Base-by-base conservation (phyloP, 1,140 invertebrate species). In the Caenorhabditis remanei region DNA sequence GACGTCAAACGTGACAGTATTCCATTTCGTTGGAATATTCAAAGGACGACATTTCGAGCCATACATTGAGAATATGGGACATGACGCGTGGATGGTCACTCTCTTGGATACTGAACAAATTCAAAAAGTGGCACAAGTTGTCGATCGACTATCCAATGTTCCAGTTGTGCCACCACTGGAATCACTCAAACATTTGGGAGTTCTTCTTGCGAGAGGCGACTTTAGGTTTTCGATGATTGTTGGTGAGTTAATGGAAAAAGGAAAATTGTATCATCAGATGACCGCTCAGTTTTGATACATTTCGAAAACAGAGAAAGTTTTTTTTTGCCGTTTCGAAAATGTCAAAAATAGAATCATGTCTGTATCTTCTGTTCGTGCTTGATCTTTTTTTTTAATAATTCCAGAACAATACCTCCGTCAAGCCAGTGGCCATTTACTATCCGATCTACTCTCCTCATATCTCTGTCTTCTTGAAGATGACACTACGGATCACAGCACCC, bases 161-260 rank as follows among this genome's bases (percentile, higher is more conserved):
- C 88, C 88, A 56, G 84, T 89, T 19, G 88, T 89, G 4, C 88
- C 88, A 16, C 88, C 88, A 21, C 61, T 89, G 82, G 87, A 89
- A 41, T 89, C 87, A 7, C 56, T 89, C 43, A 85, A 87, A 21
- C 88, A 89, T 67, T 24, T 89, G 58, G 88, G 88, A 14, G 67
- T 89, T 3, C 24, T 89, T 1, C 48, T 89, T 7, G 58, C 85
- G 1, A 55, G 67, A 63, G 84, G 43, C 7, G 87, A 89, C 21
- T 55, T 53, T 3, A 53, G 43, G 48, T 61, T 84, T 19, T 53
- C 50, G 5, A 53, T 58, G 32, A 88, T 88, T 71, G 87, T 89
- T 53, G 88, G 88, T 89, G 46, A 48, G 88, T n/a, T n/a, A n/a
- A n/a, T n/a, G n/a, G n/a, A n/a, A n/a, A n/a, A n/a, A n/a, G n/a